A percentile compares a stretch with the other conserved stretches of the same genome.
Conservation (phyloP, 2,797 vertebrate species). For the Peromyscus eremicus region DNA sequence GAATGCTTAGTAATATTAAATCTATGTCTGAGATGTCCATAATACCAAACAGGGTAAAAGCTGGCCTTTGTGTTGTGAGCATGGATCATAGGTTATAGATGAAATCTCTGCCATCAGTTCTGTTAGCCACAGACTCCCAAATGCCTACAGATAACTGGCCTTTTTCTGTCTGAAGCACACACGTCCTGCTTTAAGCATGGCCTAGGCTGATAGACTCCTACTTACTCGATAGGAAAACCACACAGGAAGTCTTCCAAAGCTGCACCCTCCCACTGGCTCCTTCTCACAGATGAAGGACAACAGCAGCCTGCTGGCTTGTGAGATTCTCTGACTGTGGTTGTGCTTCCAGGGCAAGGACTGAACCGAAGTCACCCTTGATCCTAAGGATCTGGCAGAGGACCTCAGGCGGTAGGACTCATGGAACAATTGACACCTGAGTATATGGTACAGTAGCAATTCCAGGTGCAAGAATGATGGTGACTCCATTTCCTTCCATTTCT, state of each 20-base stretch:
- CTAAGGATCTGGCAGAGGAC: background rate
- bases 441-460: fast-evolving
- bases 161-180: background rate
- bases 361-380: background rate
- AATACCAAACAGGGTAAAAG: background rate
- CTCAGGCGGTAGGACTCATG: background rate
- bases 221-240: fast-evolving
- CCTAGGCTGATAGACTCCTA: background rate
- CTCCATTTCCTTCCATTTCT: background rate
- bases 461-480: background rate
- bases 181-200: background rate
- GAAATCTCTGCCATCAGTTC: background rate
- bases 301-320: too few species aligned
- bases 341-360: background rate
- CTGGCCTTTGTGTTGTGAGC: too few species aligned
- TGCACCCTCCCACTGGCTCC: too few species aligned
- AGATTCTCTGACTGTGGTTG: background rate
- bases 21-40: background rate
- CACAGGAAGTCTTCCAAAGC: background rate
- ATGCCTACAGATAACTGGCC: background rate
- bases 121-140: background rate
- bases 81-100: background rate
- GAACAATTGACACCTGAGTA: background rate
- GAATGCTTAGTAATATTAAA: conserved; percentile 19
- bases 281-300: background rate